phyloP scores from a whole-genome alignment of 1,140 invertebrate genomes.

The Colletes latitarsis region DNA sequence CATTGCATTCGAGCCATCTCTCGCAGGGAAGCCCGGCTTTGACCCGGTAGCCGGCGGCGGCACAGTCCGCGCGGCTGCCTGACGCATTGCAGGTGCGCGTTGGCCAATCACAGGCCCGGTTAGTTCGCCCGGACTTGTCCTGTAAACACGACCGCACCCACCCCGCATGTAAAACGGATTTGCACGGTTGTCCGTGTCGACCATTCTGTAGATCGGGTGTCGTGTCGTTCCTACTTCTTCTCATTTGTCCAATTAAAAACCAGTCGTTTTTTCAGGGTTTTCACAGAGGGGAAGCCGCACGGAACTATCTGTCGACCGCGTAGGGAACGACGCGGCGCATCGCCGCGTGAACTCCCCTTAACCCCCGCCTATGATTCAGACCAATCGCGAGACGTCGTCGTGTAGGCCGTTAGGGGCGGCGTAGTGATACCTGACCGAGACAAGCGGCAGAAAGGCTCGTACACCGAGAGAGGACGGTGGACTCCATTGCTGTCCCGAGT shows the following conservation, averaged over 20 bases:
- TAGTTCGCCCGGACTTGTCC: slow-evolving; percentile 81
- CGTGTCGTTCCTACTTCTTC: slow-evolving; percentile 40
- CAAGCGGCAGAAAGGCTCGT: slow-evolving; percentile 67
- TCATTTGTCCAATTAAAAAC: slow-evolving; percentile 58
- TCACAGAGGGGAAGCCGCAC: slow-evolving; percentile 51
- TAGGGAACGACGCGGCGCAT: slow-evolving; percentile 56
- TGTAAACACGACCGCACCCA: slow-evolving; percentile 86
- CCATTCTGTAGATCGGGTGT: slow-evolving; percentile 10
- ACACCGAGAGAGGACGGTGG: slow-evolving; percentile 70
- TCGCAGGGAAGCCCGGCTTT: slow-evolving; percentile 70
- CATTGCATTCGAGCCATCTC: slow-evolving; percentile 56
- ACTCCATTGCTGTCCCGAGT: slow-evolving; percentile 78
- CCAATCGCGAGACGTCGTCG: slow-evolving; percentile 38
- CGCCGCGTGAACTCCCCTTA: slow-evolving; percentile 46
- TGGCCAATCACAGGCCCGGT: slow-evolving; percentile 85
- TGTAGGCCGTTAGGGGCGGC: slow-evolving; percentile 68
- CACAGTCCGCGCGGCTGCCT: slow-evolving; percentile 80
- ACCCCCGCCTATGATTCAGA: not conserved
- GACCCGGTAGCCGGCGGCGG: slow-evolving; percentile 71
- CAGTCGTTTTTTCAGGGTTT: slow-evolving; percentile 57
- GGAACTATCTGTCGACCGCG: slow-evolving; percentile 61
- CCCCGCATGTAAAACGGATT: slow-evolving; percentile 81
- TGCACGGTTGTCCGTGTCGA: slow-evolving; percentile 50
- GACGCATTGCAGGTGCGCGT: slow-evolving; percentile 92
- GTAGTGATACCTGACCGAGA: slow-evolving; percentile 73